Percentiles rank a stretch among this genome's conserved stretches.
These are phyloP conservation scores for Anoplius nigerrimus DNA, from an alignment of 2,888 invertebrate genomes.

Conservation along the genomic window DNA sequence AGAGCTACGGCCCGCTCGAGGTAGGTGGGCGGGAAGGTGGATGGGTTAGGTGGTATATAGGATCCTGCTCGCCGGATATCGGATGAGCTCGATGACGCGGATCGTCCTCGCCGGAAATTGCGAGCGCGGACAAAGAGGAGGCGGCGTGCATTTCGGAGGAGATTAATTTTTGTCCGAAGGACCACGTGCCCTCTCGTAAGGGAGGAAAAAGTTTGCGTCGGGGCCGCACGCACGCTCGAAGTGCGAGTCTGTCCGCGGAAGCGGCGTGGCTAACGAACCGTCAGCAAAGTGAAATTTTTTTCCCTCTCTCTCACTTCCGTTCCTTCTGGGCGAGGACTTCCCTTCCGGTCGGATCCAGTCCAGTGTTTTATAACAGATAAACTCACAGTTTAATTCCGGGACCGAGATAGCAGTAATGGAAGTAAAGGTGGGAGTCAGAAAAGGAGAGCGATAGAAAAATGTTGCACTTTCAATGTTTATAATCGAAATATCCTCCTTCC, in stretches of 20 bases:
- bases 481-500: no score
- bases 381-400: constrained; percentile 15
- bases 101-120: constrained; percentile 7
- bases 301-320: no score
- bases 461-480: no score
- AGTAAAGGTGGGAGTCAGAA: no score
- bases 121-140: constrained; percentile 11
- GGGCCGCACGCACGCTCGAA: constrained; percentile 26
- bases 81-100: no score
- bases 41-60: no score
- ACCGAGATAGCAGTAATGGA: no score
- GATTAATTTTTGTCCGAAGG: constrained; percentile 15
- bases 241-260: constrained; percentile 29
- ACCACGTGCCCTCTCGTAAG: no score
- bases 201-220: constrained; percentile 24
- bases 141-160: constrained; percentile 26
- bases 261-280: constrained; percentile 40
- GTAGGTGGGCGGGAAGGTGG: no score
- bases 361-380: constrained; percentile 35
- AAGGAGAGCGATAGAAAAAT: no score
- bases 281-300: constrained; percentile 32
- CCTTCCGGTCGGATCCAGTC: constrained; percentile 20
- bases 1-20: no score
- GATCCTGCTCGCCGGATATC: no score
- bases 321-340: background rate